A percentile compares a stretch with the other conserved stretches of the same genome.
Conservation (phyloP, 2,888 invertebrate species). For the Anorthoa munda region DNA sequence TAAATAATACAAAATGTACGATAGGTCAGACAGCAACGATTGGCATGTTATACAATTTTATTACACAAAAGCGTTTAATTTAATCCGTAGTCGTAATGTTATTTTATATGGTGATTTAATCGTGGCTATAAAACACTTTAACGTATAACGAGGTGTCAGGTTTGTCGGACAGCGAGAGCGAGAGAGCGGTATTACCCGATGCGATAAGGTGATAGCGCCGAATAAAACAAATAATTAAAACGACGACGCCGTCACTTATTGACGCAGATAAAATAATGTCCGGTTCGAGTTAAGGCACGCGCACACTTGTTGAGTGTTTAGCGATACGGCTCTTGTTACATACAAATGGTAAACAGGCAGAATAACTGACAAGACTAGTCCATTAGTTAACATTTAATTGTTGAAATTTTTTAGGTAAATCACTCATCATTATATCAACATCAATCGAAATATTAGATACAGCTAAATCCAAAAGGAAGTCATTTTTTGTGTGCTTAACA, state of each 20-base stretch:
- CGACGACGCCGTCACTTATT: slow-evolving; percentile 57
- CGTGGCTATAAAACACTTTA: slow-evolving; percentile 66
- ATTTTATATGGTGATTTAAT: slow-evolving; percentile 74
- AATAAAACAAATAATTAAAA: slow-evolving; percentile 73
- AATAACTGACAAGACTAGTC: neutral
- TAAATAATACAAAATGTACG: slow-evolving; percentile 48
- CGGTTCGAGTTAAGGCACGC: slow-evolving; percentile 49
- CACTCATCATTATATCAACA: neutral
- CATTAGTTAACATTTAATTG: neutral
- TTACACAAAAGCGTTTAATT: slow-evolving; percentile 74
- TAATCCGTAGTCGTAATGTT: slow-evolving; percentile 72
- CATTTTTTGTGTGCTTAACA: neutral
- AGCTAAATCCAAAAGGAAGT: neutral
- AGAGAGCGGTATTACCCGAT: slow-evolving; percentile 57
- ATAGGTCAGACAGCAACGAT: slow-evolving; percentile 57
- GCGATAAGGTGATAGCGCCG: slow-evolving; percentile 67
- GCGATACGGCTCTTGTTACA: slow-evolving; percentile 30
- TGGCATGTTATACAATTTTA: slow-evolving; percentile 71
- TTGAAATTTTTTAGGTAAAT: neutral
- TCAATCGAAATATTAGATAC: neutral
- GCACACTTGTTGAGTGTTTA: slow-evolving; percentile 52
- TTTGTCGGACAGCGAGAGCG: slow-evolving; percentile 59
- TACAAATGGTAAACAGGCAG: slow-evolving; percentile 14
- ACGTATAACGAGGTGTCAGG: slow-evolving; percentile 52
- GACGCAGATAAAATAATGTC: slow-evolving; percentile 67